Conservation (phyloP, 1,140 invertebrate species). For the Pogonomyrmex californicus region DNA sequence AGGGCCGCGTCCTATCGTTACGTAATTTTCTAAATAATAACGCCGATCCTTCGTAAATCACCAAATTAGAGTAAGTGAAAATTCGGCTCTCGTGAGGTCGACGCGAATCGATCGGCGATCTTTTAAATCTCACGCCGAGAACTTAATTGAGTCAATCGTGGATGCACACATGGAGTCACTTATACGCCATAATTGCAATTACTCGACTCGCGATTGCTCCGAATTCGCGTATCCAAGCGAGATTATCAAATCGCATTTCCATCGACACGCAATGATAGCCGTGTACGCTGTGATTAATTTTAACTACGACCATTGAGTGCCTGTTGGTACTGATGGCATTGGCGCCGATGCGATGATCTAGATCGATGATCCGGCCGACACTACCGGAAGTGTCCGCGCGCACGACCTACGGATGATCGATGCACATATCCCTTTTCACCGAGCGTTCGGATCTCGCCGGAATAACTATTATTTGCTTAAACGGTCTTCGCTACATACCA, state of each 20-base stretch:
- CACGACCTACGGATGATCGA: slow-evolving; percentile 13
- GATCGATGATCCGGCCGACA: slow-evolving; percentile 64
- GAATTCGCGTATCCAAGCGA: slow-evolving; percentile 62
- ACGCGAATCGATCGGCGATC: neutral
- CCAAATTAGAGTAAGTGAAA: neutral
- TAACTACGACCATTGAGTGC: slow-evolving; percentile 67
- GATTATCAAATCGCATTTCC: slow-evolving; percentile 78
- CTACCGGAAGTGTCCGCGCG: slow-evolving; percentile 58
- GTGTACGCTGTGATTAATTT: slow-evolving; percentile 79
- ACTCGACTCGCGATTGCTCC: slow-evolving; percentile 48
- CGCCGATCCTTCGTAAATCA: neutral
- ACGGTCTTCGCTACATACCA: slow-evolving; percentile 10
- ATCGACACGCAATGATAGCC: slow-evolving; percentile 72
- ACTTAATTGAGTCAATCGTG: neutral
- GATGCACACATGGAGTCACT: slow-evolving; percentile 55
- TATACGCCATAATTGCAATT: slow-evolving; percentile 66
- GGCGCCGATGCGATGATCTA: slow-evolving; percentile 47
- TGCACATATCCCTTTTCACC: slow-evolving; percentile 56
- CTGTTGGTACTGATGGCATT: slow-evolving; percentile 51
- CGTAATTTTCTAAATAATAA: slow-evolving; percentile 7
- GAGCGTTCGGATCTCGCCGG: slow-evolving; percentile 29
- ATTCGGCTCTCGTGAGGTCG: neutral
- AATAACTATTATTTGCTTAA: slow-evolving; percentile 54
- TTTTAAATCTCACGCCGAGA: neutral
- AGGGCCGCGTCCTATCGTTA: neutral